Conservation (phyloP, 2,888 invertebrate species). For the Andricus quercusramuli region DNA sequence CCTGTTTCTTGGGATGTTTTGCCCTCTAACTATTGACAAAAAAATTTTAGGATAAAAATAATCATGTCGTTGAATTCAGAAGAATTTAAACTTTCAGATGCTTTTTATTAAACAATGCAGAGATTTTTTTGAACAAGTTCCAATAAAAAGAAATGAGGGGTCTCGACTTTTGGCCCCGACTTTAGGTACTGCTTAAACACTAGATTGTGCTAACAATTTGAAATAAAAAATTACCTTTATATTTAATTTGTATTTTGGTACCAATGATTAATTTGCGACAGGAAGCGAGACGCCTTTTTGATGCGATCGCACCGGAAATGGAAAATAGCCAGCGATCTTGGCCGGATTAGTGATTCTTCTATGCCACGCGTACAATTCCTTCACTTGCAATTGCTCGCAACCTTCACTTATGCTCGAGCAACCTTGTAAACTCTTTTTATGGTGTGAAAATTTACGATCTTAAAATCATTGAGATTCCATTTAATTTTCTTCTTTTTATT, state of each 20-base stretch:
- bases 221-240: no score
- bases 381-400: not conserved
- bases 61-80: no score
- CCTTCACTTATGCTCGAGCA: slow-evolving; percentile 24
- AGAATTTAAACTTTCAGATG: no score
- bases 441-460: slow-evolving; percentile 23
- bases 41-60: no score
- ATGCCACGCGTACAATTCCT: slow-evolving; percentile 25
- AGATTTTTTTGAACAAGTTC: no score
- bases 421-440: slow-evolving; percentile 24
- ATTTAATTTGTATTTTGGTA: slow-evolving; percentile 15
- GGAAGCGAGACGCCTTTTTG: slow-evolving; percentile 24
- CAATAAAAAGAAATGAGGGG: no score
- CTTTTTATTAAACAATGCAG: no score
- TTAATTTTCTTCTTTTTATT: not conserved
- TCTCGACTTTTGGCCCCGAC: no score
- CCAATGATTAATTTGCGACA: slow-evolving; percentile 1
- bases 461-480: not conserved
- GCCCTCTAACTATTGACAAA: no score
- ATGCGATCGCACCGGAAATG: slow-evolving; percentile 28
- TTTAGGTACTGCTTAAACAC: no score
- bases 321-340: slow-evolving; percentile 16
- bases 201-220: no score
- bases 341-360: not conserved
- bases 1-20: no score